These are phyloP conservation scores for Haliclona indistincta DNA, from an alignment of 37 sponge, comb jelly and placozoan species.

Conservation along the genomic window DNA sequence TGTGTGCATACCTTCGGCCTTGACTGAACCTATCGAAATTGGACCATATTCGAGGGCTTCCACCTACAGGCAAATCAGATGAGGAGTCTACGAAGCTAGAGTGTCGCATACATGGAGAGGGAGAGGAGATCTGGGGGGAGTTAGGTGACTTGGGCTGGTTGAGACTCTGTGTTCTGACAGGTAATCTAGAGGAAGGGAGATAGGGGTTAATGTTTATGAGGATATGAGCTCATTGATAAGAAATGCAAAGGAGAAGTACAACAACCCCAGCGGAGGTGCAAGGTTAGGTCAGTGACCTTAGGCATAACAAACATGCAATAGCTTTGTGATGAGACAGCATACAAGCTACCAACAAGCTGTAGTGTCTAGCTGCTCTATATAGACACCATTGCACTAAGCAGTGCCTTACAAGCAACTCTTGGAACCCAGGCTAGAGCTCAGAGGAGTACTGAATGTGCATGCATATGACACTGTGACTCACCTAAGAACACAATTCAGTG, in stretches of 20 bases:
- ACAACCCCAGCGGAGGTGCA: too few species aligned
- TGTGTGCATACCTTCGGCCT: constrained; percentile 34
- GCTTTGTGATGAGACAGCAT: too few species aligned
- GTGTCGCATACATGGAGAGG: neutral
- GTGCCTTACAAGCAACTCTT: too few species aligned
- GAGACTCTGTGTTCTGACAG: constrained; percentile 5
- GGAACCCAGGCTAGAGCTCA: too few species aligned
- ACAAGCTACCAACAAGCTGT: too few species aligned
- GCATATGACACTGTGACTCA: constrained; percentile 5
- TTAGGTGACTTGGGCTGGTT: constrained; percentile 4
- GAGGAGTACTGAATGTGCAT: neutral
- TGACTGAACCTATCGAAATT: constrained; percentile 48
- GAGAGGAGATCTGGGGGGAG: constrained; percentile 1
- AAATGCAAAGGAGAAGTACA: too few species aligned
- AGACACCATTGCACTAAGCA: too few species aligned
- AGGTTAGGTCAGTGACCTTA: too few species aligned
- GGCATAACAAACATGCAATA: too few species aligned
- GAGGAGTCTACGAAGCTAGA: too few species aligned
- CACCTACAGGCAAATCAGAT: constrained; percentile 7
- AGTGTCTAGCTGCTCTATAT: too few species aligned
- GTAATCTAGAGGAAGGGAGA: neutral
- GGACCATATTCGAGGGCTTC: constrained; percentile 38
- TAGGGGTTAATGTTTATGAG: neutral
- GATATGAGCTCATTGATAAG: neutral
- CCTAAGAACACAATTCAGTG: neutral